Conservation (phyloP, 2,888 invertebrate species). For the Laspeyria flexula region DNA sequence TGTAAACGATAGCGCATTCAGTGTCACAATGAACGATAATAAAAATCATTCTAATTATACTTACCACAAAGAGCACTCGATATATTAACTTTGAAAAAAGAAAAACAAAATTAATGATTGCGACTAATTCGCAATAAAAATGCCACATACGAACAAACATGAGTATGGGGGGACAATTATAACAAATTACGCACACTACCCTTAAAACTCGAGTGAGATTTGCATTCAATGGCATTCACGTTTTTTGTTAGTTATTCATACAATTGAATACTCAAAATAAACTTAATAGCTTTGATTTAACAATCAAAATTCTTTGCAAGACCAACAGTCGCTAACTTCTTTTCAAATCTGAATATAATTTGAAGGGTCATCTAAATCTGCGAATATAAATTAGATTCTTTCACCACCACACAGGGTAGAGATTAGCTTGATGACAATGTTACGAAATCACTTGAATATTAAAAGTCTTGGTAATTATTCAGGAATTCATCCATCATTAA, state of each 20-base stretch:
- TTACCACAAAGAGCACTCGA: conserved; percentile 70
- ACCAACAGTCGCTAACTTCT: conserved; percentile 40
- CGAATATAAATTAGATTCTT: conserved; percentile 59
- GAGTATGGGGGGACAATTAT: conserved; percentile 77
- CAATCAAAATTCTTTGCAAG: conserved; percentile 28
- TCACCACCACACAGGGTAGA: conserved; percentile 41
- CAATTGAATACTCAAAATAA: conserved; percentile 35
- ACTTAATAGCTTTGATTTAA: conserved; percentile 26
- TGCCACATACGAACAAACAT: conserved; percentile 84
- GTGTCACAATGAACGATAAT: conserved; percentile 59
- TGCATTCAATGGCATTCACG: conserved; percentile 80
- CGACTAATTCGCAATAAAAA: conserved; percentile 85
- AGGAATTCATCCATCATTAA: conserved; percentile 87
- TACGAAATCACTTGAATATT: conserved; percentile 84
- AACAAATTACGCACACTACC: conserved; percentile 85
- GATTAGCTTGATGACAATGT: conserved; percentile 36
- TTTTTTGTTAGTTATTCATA: conserved; percentile 70
- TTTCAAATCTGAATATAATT: conserved; percentile 46
- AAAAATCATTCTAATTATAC: conserved; percentile 69
- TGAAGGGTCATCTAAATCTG: conserved; percentile 76
- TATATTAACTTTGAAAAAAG: conserved; percentile 79
- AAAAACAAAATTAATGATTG: conserved; percentile 86
- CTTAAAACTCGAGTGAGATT: conserved; percentile 85
- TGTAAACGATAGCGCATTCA: conserved; percentile 73
- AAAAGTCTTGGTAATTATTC: conserved; percentile 87